These are phyloP conservation scores for Polypterus senegalus DNA, from an alignment of 2,113 vertebrate genomes.

Conservation along the genomic window DNA sequence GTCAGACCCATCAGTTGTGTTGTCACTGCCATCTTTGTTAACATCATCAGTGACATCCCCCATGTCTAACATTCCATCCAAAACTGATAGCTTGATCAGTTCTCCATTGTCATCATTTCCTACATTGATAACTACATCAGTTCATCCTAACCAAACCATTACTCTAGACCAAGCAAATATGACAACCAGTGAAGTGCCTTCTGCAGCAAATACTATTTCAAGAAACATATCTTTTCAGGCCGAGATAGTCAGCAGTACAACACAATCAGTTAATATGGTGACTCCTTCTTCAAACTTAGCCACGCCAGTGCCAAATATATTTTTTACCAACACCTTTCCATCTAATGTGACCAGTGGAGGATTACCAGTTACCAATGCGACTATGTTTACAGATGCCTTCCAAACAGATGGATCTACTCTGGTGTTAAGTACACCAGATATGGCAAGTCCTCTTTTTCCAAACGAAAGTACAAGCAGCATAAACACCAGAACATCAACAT, in stretches of 20 bases:
- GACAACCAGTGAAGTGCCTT: constrained; percentile 22
- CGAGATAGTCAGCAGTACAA: too few relatives aligned
- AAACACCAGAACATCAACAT: background rate
- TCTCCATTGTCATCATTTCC: constrained; percentile 28
- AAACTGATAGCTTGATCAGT: constrained; percentile 9
- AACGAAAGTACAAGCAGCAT: background rate
- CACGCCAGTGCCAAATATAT: too few relatives aligned
- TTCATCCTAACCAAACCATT: constrained; percentile 27
- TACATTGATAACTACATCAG: constrained; percentile 31
- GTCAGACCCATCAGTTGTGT: constrained; percentile 14
- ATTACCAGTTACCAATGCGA: background rate
- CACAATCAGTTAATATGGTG: too few relatives aligned
- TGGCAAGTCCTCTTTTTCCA: background rate
- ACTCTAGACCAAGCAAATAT: constrained; percentile 27
- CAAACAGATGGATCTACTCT: background rate
- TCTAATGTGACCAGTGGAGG: constrained; percentile 1
- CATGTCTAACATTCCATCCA: constrained; percentile 18
- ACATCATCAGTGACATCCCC: constrained; percentile 28
- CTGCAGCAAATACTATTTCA: constrained; percentile 16
- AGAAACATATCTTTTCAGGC: constrained; percentile 19
- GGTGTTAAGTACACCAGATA: background rate
- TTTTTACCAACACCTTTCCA: background rate
- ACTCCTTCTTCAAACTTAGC: too few relatives aligned
- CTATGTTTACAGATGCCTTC: constrained; percentile 1
- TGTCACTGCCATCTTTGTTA: constrained; percentile 26